Conservation (phyloP, 1,140 invertebrate species). For the Armadillidium nasatum region DNA sequence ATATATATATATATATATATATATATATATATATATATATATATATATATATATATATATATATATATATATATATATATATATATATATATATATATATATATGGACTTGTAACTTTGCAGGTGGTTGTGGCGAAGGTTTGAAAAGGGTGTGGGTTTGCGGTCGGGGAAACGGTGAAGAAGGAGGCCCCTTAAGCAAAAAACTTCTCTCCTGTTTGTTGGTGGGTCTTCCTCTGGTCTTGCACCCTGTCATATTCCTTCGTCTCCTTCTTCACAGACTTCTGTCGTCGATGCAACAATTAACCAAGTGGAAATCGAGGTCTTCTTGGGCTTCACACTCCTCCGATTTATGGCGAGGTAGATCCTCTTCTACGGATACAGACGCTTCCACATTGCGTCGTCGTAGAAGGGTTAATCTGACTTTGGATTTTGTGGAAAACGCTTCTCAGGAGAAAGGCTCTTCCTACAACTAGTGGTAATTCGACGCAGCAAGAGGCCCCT, state of each 20-base stretch:
- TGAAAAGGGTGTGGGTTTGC: neutral
- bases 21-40: no score
- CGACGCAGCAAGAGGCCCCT: constrained; percentile 45
- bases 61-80: no score
- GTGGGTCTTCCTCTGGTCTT: constrained; percentile 56
- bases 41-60: no score
- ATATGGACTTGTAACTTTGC: neutral
- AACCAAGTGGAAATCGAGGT: constrained; percentile 52
- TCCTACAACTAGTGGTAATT: constrained; percentile 47
- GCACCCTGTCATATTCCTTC: constrained; percentile 58
- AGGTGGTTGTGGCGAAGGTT: neutral
- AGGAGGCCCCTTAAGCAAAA: constrained; percentile 32
- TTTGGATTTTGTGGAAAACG: constrained; percentile 36
- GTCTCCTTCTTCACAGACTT: constrained; percentile 59
- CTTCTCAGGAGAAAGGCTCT: constrained; percentile 30
- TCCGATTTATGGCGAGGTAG: constrained; percentile 32
- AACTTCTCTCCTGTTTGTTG: constrained; percentile 47
- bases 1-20: no score
- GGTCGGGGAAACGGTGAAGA: neutral
- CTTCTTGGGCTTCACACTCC: constrained; percentile 46
- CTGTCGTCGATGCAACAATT: constrained; percentile 53
- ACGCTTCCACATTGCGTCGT: constrained; percentile 36
- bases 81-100: no score
- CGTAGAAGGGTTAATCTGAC: constrained; percentile 38
- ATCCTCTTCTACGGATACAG: constrained; percentile 34